Base-by-base conservation (phyloP, 2,888 invertebrate species). In the Cyrtodaria siliqua region DNA sequence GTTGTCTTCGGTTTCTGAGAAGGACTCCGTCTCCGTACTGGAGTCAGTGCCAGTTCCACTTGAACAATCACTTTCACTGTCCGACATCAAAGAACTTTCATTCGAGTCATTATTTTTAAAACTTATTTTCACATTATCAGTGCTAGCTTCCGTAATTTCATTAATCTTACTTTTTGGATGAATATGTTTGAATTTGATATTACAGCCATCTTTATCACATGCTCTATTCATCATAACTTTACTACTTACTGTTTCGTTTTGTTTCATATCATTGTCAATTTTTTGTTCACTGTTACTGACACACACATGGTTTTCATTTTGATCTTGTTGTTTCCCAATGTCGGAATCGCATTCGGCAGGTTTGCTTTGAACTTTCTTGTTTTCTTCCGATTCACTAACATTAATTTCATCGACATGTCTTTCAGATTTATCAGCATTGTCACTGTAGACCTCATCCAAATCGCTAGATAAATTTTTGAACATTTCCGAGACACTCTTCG, bases 111-210 rank as follows among this genome's bases (percentile, higher is more conserved):
- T 49, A 18, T 47, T 49, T n/a, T 60, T 47, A 27, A 29, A 33
- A 33, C 12, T 4, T 12, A 33, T 33, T 33, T 33, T 12, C 33
- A 33, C 12, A 33, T 4, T 33, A 33, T 33, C 33, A 12, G 33
- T 33, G 6, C 12, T 33, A 33, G 33, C 12, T 8, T 33, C 33
- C 12, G 33, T 33, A 12, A 4, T 33, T 4, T 33, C 12, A 12
- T 12, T 12, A 33, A 4, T 33, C 12, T 33, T 33, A 33, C 33
- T 33, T 33, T 72, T 72, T 9, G 72, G 72, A 52, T 72, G 72
- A 16, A 72, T 38, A 38, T 72, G 72, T 9, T 52, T 72, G 47
- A 66, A 60, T 66, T 60, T 72, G n/a, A 72, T 72, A 2, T 40
- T 52, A 38, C 72, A 72, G 38, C 64, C 64, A 20, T 60, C 52